Percentiles rank a stretch among this genome's conserved stretches.
phyloP scores from a whole-genome alignment of 2,113 vertebrate species.

The Cryptotis parvus region DNA sequence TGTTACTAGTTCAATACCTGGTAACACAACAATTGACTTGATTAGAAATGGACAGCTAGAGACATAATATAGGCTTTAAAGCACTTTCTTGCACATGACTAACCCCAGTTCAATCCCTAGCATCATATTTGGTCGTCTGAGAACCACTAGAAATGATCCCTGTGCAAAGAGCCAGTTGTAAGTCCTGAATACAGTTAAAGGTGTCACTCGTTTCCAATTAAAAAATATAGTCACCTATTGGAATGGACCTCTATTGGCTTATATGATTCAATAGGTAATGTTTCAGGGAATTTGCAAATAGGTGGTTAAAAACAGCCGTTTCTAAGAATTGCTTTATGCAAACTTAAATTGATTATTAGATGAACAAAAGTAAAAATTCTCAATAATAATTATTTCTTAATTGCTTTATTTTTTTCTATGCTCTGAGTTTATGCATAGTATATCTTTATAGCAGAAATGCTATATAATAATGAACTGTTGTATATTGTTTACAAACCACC shows the following conservation, averaged over 20 bases:
- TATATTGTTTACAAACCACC: neutral
- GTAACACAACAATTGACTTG: neutral
- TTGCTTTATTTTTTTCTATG: neutral
- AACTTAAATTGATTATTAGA: neutral
- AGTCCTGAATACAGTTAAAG: too few relatives aligned
- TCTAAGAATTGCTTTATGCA: constrained; percentile 30
- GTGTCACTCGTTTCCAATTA: too few relatives aligned
- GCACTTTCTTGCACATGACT: too few relatives aligned
- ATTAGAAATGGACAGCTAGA: neutral
- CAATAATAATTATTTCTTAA: neutral
- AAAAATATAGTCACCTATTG: neutral
- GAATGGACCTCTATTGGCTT: neutral
- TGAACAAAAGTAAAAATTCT: constrained; percentile 27
- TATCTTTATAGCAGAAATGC: neutral
- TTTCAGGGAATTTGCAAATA: constrained; percentile 1
- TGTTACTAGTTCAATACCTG: neutral
- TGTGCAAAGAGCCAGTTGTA: too few relatives aligned
- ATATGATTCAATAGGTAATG: neutral
- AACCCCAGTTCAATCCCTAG: too few relatives aligned
- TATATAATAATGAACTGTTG: neutral
- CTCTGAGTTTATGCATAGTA: neutral
- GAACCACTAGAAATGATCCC: too few relatives aligned
- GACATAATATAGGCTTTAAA: too few relatives aligned
- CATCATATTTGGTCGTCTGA: too few relatives aligned
- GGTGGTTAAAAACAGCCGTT: neutral